Evolutionary conservation across 37 sponge, comb jelly and placozoan genomes (phyloP).

Genomic region (Bolinopsis microptera): DNA sequence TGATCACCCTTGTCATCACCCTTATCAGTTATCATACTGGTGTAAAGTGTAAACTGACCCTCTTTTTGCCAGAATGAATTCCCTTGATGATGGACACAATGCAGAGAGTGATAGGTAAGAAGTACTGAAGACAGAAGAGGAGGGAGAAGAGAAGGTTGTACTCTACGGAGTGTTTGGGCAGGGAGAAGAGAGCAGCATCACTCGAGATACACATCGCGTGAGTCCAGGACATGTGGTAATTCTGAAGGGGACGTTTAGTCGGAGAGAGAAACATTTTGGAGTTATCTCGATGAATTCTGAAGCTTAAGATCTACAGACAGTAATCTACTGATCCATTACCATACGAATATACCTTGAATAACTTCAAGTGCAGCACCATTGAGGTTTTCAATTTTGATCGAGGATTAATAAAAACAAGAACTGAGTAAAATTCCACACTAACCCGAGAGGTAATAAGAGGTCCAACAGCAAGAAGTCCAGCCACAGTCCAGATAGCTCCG

Average conservation of each 20-base stretch:
- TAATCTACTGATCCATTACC: too few relatives aligned
- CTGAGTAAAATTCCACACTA: too few relatives aligned
- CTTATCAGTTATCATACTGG: too few relatives aligned
- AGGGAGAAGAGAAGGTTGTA: background rate
- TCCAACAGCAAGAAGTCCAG: background rate
- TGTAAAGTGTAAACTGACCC: background rate
- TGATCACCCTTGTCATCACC: too few relatives aligned
- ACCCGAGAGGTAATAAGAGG: background rate
- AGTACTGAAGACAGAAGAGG: background rate
- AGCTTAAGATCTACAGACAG: too few relatives aligned
- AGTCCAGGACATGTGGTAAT: slow-evolving; percentile 42
- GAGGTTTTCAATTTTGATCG: too few relatives aligned
- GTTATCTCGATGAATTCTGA: too few relatives aligned
- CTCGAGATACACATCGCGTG: slow-evolving; percentile 24
- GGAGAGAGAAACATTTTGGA: too few relatives aligned
- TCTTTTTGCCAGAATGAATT: background rate
- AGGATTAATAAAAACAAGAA: too few relatives aligned
- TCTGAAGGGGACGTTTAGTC: slow-evolving; percentile 29
- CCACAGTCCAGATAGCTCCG: slow-evolving; percentile 8
- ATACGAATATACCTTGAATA: too few relatives aligned
- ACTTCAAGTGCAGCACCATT: too few relatives aligned
- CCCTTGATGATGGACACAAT: background rate
- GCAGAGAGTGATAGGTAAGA: background rate
- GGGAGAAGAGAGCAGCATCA: background rate
- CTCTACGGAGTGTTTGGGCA: background rate